Evolutionary conservation across 2,797 vertebrate genomes (phyloP).

Genomic region (Crocidura indochinensis): DNA sequence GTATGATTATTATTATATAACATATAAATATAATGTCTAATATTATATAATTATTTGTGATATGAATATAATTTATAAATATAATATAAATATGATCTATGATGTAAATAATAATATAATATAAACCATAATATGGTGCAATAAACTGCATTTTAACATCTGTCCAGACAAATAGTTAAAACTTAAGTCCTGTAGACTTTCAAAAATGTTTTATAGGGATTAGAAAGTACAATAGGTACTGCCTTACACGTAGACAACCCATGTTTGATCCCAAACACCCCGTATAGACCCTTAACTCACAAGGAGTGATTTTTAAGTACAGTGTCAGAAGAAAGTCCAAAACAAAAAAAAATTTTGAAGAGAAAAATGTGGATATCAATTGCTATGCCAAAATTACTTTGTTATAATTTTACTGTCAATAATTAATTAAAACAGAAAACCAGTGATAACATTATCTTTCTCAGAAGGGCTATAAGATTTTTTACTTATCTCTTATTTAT

Average conservation of each 20-base stretch:
- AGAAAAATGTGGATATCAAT: slow-evolving; percentile 86
- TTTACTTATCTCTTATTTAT: slow-evolving; percentile 59
- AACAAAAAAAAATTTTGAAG: slow-evolving; percentile 47
- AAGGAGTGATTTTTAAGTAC: no score
- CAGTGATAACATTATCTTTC: slow-evolving; percentile 75
- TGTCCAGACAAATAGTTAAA: slow-evolving; percentile 90
- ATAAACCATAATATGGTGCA: slow-evolving; percentile 65
- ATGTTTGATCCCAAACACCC: no score
- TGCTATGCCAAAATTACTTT: slow-evolving; percentile 86
- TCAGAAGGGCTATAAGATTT: slow-evolving; percentile 67
- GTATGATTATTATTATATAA: no score
- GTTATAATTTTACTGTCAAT: slow-evolving; percentile 88
- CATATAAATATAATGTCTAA: no score
- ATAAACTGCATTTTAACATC: slow-evolving; percentile 88
- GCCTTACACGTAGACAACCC: no score
- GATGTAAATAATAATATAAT: slow-evolving; percentile 80
- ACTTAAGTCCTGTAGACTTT: slow-evolving; percentile 78
- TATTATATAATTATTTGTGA: slow-evolving; percentile 10
- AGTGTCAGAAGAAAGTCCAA: no score
- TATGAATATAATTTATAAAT: no score
- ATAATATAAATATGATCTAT: no score
- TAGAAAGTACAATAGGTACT: no score
- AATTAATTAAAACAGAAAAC: slow-evolving; percentile 87
- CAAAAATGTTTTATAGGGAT: no score
- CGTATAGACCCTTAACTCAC: no score